Evolutionary conservation across 2,888 invertebrate species (phyloP), one percentile per base, ranked within the genome.

Genomic region (Cephus pulcher): DNA sequence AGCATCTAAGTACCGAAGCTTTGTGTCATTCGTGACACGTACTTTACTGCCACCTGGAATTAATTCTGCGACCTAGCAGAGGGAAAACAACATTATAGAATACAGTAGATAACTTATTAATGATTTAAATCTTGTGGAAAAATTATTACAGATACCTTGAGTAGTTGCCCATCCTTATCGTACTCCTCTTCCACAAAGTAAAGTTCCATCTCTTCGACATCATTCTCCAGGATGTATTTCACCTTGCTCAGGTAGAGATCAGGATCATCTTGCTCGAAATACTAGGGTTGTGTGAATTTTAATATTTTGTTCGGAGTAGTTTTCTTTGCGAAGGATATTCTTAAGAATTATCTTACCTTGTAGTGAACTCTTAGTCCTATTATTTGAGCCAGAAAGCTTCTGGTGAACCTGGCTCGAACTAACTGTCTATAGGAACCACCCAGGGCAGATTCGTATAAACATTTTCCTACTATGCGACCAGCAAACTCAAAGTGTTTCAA

Each of bases 251-350:
- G 92, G 92, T 97, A 98, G 79, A 98, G 93, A 92, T 98, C 98
- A 0, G 98, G 98, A 92, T 98, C 98, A 90, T 98, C 98, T 92
- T 98, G 97, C 90, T 98, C 98, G 92, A 98, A 98, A 92, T 98
- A 97, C 96, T 97, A 90, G 1, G 92, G 1, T 56, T 23, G 15
- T 23, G 23, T 2, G 56, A 56, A 56, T 56, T 56, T 34, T 71
- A 15, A 73, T 37, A 33, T 70, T 9, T 70, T 69, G n/a, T 69
- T 70, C 69, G 30, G 33, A 73, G 32, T 34, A 78, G 73, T 74
- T 56, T 32, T 73, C 33, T 73, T 40, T 34, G 37, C 2, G 12
- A 30, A 73, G 35, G 33, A 69, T 37, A 37, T 35, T 34, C 23
- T 15, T 34, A 40, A 35, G 37, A 34, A 73, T 70, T 37, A 12